Base-by-base conservation (phyloP, 2,888 invertebrate genomes). In the Aleiodes leptofemur region DNA sequence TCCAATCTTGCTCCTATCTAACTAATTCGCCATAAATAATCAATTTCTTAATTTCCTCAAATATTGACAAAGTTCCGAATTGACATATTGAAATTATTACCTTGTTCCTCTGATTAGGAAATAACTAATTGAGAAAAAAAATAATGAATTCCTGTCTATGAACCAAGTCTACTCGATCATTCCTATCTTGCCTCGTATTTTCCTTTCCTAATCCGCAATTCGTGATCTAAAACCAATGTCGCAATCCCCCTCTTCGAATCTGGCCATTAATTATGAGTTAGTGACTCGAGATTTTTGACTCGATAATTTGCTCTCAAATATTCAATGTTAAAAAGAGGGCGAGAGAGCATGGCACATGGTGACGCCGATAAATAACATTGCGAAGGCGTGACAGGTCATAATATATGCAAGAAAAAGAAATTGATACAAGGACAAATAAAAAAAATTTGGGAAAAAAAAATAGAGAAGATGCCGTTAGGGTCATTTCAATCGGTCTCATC, bases 391-490 rank as follows among this genome's bases (percentile, higher is more conserved):
- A 72, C 72, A 72, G 16, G 31, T 61, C 51, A 77, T 50, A 57
- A 64, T 64, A 50, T 53, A 64, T 38, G 55, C 23, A 56, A 74
- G 72, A 70, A 68, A 57, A 38, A 53, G 23, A 23, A 59, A 61
- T 43, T 6, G 68, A 48, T 13, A 34, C 51, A 73, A n/a, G 59
- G 11, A 69, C 14, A 68, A 23, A 23, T 31, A n/a, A 4, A 56
- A 71, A 57, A 53, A 23, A 23, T 23, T 38, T 72, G 73, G 57
- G 34, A 71, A 72, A 73, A 64, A 23, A 48, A 72, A 77, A 69
- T n/a, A n/a, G n/a, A n/a, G n/a, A 69, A 51, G 73, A 56, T 73
- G 48, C 76, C 76, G 77, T 77, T 77, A 79, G 51, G 71, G 76
- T 75, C 53, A 72, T 72, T 72, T n/a, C 38, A 38, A 38, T 38